Evolutionary conservation across 2,888 invertebrate genomes (phyloP).

Genomic region (Erannis defoliaria): DNA sequence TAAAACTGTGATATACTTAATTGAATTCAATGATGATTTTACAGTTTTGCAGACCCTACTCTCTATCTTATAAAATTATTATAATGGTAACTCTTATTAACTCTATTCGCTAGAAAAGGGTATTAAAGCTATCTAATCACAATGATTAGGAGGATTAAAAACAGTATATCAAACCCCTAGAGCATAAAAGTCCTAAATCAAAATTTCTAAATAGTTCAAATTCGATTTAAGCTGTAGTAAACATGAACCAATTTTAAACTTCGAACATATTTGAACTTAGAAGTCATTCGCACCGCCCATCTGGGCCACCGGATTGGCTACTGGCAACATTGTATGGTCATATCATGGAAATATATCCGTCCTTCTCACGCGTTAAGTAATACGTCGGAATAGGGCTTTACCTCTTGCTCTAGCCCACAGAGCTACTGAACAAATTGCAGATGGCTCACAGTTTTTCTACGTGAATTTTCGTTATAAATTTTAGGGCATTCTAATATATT

Average conservation of each 20-base stretch:
- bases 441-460: conserved; percentile 81
- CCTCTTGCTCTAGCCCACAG: conserved; percentile 67
- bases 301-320: conserved; percentile 76
- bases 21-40: too few species aligned
- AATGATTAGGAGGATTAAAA: conserved; percentile 5
- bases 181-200: conserved; percentile 4
- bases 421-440: conserved; percentile 76
- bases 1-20: too few species aligned
- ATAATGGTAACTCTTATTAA: conserved; percentile 3
- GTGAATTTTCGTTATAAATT: conserved; percentile 65
- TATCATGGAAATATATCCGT: conserved; percentile 60
- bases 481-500: conserved; percentile 64
- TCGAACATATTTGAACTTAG: conserved; percentile 61
- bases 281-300: conserved; percentile 70
- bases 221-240: conserved; percentile 17
- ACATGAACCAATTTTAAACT: conserved; percentile 40
- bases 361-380: conserved; percentile 59
- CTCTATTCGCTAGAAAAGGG: background rate
- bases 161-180: background rate
- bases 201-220: background rate
- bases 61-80: conserved; percentile 4
- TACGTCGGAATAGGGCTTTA: conserved; percentile 34
- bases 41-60: too few species aligned
- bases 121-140: conserved; percentile 2
- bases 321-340: conserved; percentile 63